Evolutionary conservation across 2,888 invertebrate genomes (phyloP).

Genomic region (Leistus spinibarbis): DNA sequence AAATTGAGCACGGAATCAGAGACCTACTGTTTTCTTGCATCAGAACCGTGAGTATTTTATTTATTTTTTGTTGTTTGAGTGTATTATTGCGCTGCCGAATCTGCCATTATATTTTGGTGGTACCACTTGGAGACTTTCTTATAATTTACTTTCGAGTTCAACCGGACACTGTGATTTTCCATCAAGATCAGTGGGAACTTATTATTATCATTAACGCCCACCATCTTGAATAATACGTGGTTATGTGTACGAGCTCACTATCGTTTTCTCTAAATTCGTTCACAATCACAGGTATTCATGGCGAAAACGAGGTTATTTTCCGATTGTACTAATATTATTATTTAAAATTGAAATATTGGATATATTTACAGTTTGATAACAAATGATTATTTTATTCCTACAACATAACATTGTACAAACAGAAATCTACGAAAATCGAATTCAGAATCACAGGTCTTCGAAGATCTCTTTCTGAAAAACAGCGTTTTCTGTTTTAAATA

Average conservation of each 20-base stretch:
- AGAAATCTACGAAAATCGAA: no score
- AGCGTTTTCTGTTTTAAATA: no score
- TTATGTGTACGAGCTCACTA: neutral
- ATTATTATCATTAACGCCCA: neutral
- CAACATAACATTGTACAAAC: no score
- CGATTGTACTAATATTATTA: neutral
- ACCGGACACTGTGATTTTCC: neutral
- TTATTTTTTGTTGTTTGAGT: constrained; percentile 11
- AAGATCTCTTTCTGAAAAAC: no score
- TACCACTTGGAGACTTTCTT: constrained; percentile 9
- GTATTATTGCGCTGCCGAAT: neutral
- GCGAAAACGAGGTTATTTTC: neutral
- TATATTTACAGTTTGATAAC: neutral
- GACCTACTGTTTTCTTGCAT: constrained; percentile 42
- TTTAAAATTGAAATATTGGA: neutral
- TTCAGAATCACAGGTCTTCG: no score
- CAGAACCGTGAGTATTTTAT: constrained; percentile 41
- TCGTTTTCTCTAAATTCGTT: neutral
- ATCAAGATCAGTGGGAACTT: neutral
- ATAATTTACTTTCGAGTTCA: constrained; percentile 15
- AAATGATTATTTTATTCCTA: no score
- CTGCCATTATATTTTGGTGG: neutral
- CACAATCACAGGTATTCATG: neutral
- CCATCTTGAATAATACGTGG: neutral
- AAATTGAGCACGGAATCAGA: constrained; percentile 54